A percentile compares a stretch with the other conserved stretches of the same genome.
Evolutionary conservation across 2,113 vertebrate species (phyloP).

Genomic region (Opisthocomus hoazin): DNA sequence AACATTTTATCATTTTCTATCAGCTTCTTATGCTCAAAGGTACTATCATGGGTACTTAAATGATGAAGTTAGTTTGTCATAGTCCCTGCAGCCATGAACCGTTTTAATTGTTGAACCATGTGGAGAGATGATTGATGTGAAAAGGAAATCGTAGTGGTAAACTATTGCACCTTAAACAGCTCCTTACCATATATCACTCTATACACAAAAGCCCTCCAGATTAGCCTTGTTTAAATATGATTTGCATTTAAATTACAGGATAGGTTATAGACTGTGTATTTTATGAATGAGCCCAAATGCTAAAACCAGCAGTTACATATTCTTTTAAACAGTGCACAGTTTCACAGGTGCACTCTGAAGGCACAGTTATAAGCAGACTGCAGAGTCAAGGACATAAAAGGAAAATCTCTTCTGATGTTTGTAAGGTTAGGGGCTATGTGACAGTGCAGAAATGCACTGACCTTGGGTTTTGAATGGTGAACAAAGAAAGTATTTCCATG

Average conservation of each 20-base stretch:
- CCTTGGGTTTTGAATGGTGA: neutral
- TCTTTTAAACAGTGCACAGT: conserved; percentile 6
- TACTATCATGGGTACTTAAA: conserved; percentile 15
- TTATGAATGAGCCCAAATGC: conserved; percentile 44
- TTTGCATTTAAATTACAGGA: conserved; percentile 71
- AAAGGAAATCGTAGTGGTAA: conserved; percentile 29
- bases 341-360: neutral
- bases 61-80: conserved; percentile 34
- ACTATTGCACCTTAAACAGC: conserved; percentile 29
- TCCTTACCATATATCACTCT: conserved; percentile 52
- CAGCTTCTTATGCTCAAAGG: neutral
- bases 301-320: conserved; percentile 43
- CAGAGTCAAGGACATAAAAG: neutral
- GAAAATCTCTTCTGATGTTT: neutral
- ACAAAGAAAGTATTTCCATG: neutral
- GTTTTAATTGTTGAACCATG: conserved; percentile 59
- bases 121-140: conserved; percentile 50
- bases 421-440: neutral
- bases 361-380: neutral
- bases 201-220: conserved; percentile 50
- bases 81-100: conserved; percentile 17
- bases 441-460: neutral
- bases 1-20: conserved; percentile 56
- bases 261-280: conserved; percentile 36
- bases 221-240: conserved; percentile 72